Percentiles rank a stretch among this genome's conserved stretches.
These are phyloP conservation scores for Pangasius mekongensis DNA, from an alignment of 2,797 vertebrate species.

Conservation along the genomic window DNA sequence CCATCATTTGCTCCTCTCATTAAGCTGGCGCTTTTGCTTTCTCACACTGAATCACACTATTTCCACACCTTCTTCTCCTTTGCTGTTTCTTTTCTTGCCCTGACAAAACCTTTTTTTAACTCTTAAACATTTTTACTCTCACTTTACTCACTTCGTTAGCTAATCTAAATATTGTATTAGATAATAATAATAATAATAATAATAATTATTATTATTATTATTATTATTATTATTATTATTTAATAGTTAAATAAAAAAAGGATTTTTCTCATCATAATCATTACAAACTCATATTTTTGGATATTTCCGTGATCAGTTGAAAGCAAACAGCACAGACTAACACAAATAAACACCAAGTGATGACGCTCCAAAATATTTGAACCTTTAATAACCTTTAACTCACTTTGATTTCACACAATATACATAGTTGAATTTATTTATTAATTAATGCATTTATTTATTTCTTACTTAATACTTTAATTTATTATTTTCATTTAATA, in stretches of 20 bases:
- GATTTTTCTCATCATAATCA: not conserved
- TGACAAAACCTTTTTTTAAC: not conserved
- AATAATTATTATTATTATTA: not conserved
- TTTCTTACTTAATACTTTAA: not conserved
- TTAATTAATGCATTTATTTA: not conserved
- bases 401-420: not conserved
- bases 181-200: no score
- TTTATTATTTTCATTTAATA: not conserved
- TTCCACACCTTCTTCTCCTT: conserved; percentile 32
- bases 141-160: not conserved
- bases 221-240: not conserved
- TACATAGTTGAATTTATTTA: not conserved
- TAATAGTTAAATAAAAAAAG: not conserved
- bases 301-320: not conserved
- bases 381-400: not conserved
- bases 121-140: not conserved
- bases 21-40: conserved; percentile 32
- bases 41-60: conserved; percentile 44
- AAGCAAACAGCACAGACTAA: not conserved
- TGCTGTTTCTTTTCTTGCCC: conserved; percentile 21
- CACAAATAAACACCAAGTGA: not conserved
- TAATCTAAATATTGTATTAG: no score
- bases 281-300: not conserved
- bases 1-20: conserved; percentile 52
- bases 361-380: not conserved